These are phyloP conservation scores for Drosophila tropicalis DNA, from an alignment of 1,140 invertebrate genomes.

Conservation along the genomic window DNA sequence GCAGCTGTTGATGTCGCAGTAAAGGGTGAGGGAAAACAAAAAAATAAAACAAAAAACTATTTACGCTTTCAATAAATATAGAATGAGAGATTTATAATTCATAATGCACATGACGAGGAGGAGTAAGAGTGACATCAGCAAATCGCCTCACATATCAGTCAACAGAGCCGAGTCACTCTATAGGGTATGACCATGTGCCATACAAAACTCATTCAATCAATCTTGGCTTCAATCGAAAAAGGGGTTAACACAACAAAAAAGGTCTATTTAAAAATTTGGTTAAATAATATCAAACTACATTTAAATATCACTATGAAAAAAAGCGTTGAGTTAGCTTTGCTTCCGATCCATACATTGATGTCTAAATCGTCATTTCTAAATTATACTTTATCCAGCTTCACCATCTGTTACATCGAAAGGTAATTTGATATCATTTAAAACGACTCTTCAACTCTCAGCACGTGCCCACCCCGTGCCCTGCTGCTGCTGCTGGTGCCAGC, in stretches of 20 bases:
- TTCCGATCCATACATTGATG: not conserved
- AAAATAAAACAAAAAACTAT: not conserved
- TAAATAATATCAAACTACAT: too few relatives aligned
- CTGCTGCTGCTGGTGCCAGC: not conserved
- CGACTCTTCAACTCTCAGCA: not conserved
- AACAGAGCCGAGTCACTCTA: too few relatives aligned
- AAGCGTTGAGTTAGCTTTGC: too few relatives aligned
- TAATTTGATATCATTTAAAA: not conserved
- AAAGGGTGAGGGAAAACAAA: not conserved
- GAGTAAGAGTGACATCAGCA: not conserved
- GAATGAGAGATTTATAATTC: not conserved
- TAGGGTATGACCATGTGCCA: too few relatives aligned
- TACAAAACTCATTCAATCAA: too few relatives aligned
- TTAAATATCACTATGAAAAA: too few relatives aligned
- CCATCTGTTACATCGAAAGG: not conserved
- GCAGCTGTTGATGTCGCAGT: slow-evolving; percentile 1
- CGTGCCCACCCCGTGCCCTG: not conserved
- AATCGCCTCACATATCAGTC: not conserved
- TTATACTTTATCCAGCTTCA: not conserved
- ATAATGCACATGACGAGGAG: not conserved
- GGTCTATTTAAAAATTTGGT: too few relatives aligned
- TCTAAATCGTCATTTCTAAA: not conserved
- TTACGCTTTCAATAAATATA: not conserved
- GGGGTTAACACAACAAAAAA: too few relatives aligned
- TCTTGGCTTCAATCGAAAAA: too few relatives aligned